Percentiles rank a stretch among this genome's conserved stretches.
Evolutionary conservation across 2,113 vertebrate species (phyloP).

Genomic region (Climacteris rufus): DNA sequence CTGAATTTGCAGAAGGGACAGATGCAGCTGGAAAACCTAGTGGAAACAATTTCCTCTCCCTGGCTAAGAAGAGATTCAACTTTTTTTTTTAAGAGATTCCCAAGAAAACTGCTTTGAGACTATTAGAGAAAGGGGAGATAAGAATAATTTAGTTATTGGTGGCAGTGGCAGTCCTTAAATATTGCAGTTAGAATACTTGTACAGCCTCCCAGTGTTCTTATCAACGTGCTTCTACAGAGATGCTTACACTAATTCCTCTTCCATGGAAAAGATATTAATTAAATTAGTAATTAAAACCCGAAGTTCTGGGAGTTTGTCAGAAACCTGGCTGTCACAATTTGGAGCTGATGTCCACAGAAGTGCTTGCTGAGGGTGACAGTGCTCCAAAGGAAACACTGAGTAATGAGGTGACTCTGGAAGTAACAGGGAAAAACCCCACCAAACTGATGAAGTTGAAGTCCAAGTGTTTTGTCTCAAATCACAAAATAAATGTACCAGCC

Average conservation of each 20-base stretch:
- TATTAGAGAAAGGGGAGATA: not conserved
- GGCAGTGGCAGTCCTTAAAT: not conserved
- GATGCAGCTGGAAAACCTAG: conserved; percentile 3
- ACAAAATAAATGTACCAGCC: not conserved
- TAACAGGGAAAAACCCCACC: not conserved
- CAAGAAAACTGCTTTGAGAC: not conserved
- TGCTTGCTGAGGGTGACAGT: not conserved
- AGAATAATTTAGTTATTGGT: not conserved
- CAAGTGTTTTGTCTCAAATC: not conserved
- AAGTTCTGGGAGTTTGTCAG: not conserved
- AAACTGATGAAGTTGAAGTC: not conserved
- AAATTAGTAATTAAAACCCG: not conserved
- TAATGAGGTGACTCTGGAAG: not conserved
- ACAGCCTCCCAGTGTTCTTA: not conserved
- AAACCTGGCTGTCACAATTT: not conserved
- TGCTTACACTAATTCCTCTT: not conserved
- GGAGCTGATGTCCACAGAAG: not conserved
- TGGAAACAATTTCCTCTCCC: not conserved
- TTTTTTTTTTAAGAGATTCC: not conserved
- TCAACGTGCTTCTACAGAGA: not conserved
- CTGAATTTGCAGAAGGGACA: conserved; percentile 22
- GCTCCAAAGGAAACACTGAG: not conserved
- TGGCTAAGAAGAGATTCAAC: conserved; percentile 51
- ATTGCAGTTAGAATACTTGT: not conserved
- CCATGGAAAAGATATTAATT: not conserved